Base-by-base conservation (phyloP, 2,113 vertebrate species). In the Amphiprion percula region DNA sequence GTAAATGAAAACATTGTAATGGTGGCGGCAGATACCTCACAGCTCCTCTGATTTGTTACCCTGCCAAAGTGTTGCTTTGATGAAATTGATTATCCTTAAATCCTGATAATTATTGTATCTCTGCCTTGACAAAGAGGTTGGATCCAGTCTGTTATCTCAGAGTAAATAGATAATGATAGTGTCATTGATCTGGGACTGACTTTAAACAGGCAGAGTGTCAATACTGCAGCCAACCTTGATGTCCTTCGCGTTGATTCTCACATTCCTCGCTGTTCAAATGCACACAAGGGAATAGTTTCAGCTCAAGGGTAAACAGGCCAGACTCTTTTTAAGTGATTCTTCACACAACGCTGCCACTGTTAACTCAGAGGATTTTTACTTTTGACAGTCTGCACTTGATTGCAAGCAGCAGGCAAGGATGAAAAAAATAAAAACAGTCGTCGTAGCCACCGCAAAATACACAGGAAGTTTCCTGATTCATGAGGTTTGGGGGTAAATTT, bases 401-500 rank as follows among this genome's bases (percentile, higher is more conserved):
- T 67, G 58, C 17, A 19, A 72, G 66, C 78, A 66, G 37, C 54
- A 72, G 74, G 47, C 6, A 6, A n/a, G 23, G 64, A 71, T 11
- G 28, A 66, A 65, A 65, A 21, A 61, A 39, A 61, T 19, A 53
- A 62, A 79, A 79, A 78, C 60, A 53, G 6, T 37, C 30, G 37
- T 67, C 1, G 41, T 37, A 63, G 28, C 23, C 21, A 37, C 81
- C 52, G 0, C 80, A 77, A 75, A 86, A 80, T 74, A 81, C 68
- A 68, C 78, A 85, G 84, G 88, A 90, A 85, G 88, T 82, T 86
- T 87, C 72, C 58, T 70, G 84, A 84, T 74, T 49, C 47, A 3
- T 53, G 89, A 80, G 87, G 78, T 82, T 83, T 81, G 59, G 26
- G 72, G 80, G 19, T 87, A 81, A 79, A 86, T 88, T 83, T 85